Evolutionary conservation across 2,113 vertebrate species (phyloP).

Genomic region (Anseranas semipalmata): DNA sequence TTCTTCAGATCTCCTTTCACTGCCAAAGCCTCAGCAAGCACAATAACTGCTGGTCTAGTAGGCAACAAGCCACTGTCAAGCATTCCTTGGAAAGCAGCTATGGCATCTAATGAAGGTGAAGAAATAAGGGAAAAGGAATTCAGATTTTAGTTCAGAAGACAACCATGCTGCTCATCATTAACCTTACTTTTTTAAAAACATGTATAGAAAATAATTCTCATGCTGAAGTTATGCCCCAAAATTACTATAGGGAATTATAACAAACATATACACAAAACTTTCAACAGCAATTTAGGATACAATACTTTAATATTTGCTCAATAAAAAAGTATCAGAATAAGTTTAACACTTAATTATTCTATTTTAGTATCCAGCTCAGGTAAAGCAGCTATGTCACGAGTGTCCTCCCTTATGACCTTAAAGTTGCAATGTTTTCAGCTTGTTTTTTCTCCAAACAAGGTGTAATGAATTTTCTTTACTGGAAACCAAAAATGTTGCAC

Average conservation of each 20-base stretch:
- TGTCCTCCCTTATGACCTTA: background rate
- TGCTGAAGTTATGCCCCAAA: background rate
- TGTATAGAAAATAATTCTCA: background rate
- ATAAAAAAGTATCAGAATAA: background rate
- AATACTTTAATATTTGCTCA: background rate
- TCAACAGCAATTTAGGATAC: background rate
- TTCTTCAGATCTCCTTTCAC: constrained; percentile 77
- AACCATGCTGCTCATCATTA: background rate
- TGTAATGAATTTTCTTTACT: background rate
- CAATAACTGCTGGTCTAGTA: constrained; percentile 56
- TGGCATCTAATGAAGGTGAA: constrained; percentile 75
- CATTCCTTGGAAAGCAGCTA: constrained; percentile 73
- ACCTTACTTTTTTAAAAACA: background rate
- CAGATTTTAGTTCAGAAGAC: background rate
- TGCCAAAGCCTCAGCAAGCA: constrained; percentile 79
- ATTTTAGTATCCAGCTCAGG: background rate
- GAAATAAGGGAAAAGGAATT: background rate
- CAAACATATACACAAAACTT: background rate
- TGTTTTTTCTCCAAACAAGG: background rate
- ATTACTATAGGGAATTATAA: background rate
- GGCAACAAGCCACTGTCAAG: constrained; percentile 75
- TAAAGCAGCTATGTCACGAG: background rate
- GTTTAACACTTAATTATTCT: background rate
- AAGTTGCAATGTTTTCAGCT: background rate
- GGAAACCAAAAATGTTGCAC: rapidly evolving